Evolutionary conservation across 2,888 invertebrate species (phyloP), one percentile per base, ranked within the genome.

Genomic region (Cyclophora punctaria): DNA sequence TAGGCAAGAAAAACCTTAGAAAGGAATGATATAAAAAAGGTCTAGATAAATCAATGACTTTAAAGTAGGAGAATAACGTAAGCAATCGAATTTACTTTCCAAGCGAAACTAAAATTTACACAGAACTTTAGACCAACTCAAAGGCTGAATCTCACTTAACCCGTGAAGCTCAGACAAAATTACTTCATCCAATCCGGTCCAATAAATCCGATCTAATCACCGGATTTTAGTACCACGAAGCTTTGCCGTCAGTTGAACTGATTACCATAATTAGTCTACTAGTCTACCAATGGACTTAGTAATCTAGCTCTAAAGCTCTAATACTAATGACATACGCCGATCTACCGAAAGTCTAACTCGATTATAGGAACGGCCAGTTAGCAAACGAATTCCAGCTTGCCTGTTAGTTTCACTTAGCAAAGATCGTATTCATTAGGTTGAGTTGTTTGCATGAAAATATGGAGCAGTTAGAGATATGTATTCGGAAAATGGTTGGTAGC

Each of bases 321-420:
- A 49, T 34, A 48, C 52, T 59, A 53, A 59, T 53, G 53, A 53
- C 48, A 48, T 50, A 52, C 50, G 48, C 52, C 48, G 52, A 50
- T 49, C 54, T 53, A 50, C 52, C 54, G 46, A 56, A 62, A 57
- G 58, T 55, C 56, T 57, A 60, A 60, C 53, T 60, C 48, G 48
- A 59, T 60, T 60, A 60, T 52, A 48, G 45, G 51, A 60, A 54
- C 52, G 53, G 50, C 57, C 55, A 56, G 58, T 53, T 56, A 52
- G 53, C 54, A 52, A 55, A 57, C 48, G 53, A 56, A 56, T 54
- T 40, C 46, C 46, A 55, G 52, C 52, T 50, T 51, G 54, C 54
- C 56, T 52, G 53, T 55, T 52, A 55, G 50, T 50, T 53, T 41
- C 51, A 44, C 52, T 53, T 51, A 20, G 20, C 20, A 20, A 20